A percentile compares a stretch with the other conserved stretches of the same genome.
These are phyloP conservation scores for Cordilura impudica DNA, from an alignment of 2,888 invertebrate species.

Conservation along the genomic window DNA sequence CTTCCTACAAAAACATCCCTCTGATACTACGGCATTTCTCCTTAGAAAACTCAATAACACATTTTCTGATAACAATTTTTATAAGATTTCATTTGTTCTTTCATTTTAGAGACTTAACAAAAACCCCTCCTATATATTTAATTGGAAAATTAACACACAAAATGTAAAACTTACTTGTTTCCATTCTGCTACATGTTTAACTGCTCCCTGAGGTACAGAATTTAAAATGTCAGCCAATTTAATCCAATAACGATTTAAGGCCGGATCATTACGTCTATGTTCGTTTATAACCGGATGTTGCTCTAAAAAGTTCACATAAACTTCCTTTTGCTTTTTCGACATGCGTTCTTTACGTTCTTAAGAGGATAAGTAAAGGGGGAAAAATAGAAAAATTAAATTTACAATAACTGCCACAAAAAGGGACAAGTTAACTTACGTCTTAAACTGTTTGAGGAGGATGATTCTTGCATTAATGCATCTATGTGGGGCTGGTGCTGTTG, in stretches of 20 bases:
- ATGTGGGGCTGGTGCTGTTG: conserved; percentile 70
- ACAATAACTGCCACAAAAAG: neutral
- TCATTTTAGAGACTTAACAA: too few relatives aligned
- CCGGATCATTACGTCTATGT: conserved; percentile 72
- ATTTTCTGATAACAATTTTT: too few relatives aligned
- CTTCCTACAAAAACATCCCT: too few relatives aligned
- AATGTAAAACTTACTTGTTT: conserved; percentile 64
- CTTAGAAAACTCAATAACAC: too few relatives aligned
- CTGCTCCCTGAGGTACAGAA: conserved; percentile 73
- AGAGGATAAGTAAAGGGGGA: neutral
- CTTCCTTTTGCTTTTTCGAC: conserved; percentile 74
- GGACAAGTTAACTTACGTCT: conserved; percentile 68
- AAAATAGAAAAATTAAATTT: conserved; percentile 26
- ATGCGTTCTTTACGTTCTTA: conserved; percentile 74
- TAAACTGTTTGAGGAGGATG: conserved; percentile 70
- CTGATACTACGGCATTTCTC: too few relatives aligned
- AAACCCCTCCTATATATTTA: too few relatives aligned
- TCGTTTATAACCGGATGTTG: conserved; percentile 73
- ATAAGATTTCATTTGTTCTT: too few relatives aligned
- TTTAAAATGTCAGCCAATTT: conserved; percentile 73
- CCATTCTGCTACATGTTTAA: conserved; percentile 73
- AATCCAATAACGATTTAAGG: conserved; percentile 72
- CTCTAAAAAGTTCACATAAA: conserved; percentile 73
- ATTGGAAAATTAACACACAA: neutral
- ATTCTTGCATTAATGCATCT: conserved; percentile 69